Evolutionary conservation across 2,113 vertebrate genomes (phyloP).

Genomic region (Psilopsiagon aurifrons): DNA sequence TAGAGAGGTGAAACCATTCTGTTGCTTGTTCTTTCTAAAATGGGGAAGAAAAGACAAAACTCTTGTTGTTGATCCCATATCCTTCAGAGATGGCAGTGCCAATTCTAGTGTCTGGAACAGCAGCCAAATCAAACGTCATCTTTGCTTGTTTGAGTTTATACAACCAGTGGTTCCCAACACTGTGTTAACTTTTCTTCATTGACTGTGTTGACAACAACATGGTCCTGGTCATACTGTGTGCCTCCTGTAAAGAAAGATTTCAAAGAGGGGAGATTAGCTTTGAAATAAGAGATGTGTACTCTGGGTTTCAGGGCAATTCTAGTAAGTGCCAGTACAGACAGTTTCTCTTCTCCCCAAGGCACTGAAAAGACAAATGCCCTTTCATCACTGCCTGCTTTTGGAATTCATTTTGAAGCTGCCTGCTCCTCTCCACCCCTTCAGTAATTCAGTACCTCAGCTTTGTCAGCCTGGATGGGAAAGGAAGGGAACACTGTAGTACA

Average conservation of each 20-base stretch:
- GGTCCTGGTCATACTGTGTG: constrained; percentile 87
- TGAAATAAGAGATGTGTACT: not conserved
- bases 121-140: not conserved
- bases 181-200: constrained; percentile 81
- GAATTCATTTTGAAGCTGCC: not conserved
- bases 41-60: not conserved
- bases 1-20: not conserved
- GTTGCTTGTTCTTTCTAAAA: not conserved
- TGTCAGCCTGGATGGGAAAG: not conserved
- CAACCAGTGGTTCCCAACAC: constrained; percentile 86
- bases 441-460: not conserved
- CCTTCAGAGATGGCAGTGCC: not conserved
- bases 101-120: not conserved
- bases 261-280: not conserved
- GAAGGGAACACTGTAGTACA: not conserved
- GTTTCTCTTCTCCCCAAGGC: not conserved
- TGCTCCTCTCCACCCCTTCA: not conserved
- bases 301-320: not conserved
- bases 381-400: not conserved
- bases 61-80: not conserved
- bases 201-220: constrained; percentile 85
- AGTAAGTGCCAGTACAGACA: not conserved
- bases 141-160: constrained; percentile 67
- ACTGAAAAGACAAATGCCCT: not conserved
- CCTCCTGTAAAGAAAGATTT: constrained; percentile 81